Conservation (phyloP, 2,797 vertebrate genomes). For the Coilia nasus region DNA sequence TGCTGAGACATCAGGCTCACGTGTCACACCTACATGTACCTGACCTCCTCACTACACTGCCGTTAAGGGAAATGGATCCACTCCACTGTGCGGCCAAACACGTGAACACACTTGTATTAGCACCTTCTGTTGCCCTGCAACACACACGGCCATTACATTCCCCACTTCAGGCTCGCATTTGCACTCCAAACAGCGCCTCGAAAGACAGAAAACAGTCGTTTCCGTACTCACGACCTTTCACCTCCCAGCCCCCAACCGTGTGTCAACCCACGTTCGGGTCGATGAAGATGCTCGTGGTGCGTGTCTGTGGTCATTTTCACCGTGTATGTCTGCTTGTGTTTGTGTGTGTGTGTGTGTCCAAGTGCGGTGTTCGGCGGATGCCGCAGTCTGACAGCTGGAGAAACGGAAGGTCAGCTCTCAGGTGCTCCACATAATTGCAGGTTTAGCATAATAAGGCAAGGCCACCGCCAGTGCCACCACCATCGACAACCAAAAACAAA, state of each 20-base stretch:
- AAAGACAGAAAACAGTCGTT: background rate
- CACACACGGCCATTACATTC: background rate
- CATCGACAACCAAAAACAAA: no score
- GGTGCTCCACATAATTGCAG: conserved; percentile 4
- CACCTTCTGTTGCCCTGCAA: background rate
- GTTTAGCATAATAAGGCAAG: conserved; percentile 1
- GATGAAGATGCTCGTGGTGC: background rate
- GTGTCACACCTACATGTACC: background rate
- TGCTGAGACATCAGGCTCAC: no score
- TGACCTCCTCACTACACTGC: background rate
- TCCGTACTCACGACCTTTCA: background rate
- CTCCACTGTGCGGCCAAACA: background rate
- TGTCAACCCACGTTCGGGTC: background rate
- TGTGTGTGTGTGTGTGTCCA: conserved; percentile 26
- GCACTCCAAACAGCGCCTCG: background rate
- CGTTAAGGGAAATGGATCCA: conserved; percentile 1
- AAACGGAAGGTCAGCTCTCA: background rate
- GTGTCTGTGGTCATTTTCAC: background rate
- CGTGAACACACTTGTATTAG: background rate
- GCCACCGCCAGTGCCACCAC: background rate
- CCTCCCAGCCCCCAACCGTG: background rate
- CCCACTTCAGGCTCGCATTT: background rate
- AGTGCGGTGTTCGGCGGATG: background rate
- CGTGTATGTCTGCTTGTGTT: background rate
- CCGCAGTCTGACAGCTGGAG: background rate